Conservation (phyloP, 2,113 vertebrate genomes). For the Pterophyllum scalare region DNA sequence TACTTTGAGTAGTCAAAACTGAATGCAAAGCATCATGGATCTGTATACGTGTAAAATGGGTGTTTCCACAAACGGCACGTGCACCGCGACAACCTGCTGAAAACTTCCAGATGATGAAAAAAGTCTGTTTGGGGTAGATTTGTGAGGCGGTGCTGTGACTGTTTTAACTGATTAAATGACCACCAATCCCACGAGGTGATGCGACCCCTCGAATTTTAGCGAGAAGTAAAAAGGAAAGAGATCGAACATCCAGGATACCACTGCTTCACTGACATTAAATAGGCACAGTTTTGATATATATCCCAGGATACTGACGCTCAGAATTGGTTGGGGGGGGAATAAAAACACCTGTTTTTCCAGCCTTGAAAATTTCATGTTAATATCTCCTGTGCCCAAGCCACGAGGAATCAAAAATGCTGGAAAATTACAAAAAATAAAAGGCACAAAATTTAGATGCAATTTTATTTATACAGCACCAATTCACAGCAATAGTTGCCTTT, state of each 20-base stretch:
- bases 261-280: background rate
- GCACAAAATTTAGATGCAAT: background rate
- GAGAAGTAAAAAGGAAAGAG: background rate
- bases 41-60: accelerated
- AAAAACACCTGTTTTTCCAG: accelerated
- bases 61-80: background rate
- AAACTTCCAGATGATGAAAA: background rate
- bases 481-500: accelerated
- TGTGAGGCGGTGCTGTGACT: background rate
- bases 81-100: too few species aligned
- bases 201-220: accelerated
- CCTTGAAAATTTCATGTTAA: background rate
- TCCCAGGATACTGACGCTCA: background rate
- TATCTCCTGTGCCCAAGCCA: background rate
- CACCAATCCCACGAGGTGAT: background rate
- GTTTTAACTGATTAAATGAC: accelerated
- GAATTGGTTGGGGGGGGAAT: background rate
- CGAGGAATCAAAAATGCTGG: background rate
- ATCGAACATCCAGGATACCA: background rate
- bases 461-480: background rate
- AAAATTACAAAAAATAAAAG: too few species aligned
- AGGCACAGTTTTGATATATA: background rate
- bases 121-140: background rate
- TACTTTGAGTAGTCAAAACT: background rate
- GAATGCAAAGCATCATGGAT: too few species aligned